Percentiles rank a stretch among this genome's conserved stretches.
Conservation (phyloP, 2,797 vertebrate species). For the Platalea minor region DNA sequence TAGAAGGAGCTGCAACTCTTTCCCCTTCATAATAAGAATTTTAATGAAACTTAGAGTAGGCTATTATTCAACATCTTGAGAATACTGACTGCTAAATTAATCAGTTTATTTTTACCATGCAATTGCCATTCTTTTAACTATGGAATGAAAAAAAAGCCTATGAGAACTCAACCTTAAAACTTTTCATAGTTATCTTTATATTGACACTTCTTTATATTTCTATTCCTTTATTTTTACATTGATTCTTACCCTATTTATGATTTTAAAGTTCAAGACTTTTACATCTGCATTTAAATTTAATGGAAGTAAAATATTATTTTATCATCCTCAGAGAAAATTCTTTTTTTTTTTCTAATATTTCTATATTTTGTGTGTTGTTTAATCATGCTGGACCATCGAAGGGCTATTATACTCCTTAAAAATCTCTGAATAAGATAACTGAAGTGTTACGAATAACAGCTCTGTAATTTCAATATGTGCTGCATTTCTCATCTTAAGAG, state of each 20-base stretch:
- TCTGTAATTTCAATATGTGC: conserved; percentile 47
- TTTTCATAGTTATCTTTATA: neutral
- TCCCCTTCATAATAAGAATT: neutral
- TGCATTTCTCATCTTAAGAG: conserved; percentile 53
- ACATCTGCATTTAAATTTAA: neutral
- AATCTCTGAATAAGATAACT: conserved; percentile 42
- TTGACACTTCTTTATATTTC: neutral
- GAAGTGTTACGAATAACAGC: conserved; percentile 49
- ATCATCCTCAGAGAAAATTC: neutral
- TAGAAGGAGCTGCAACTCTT: neutral
- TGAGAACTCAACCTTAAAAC: neutral
- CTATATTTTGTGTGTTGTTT: neutral
- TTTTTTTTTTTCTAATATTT: neutral
- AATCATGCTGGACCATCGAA: neutral
- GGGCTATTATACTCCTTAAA: conserved; percentile 12
- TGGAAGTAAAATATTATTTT: neutral
- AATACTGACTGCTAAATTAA: neutral
- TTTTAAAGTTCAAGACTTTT: neutral
- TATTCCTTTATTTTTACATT: neutral
- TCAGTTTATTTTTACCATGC: neutral
- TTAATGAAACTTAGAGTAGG: neutral
- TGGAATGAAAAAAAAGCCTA: neutral
- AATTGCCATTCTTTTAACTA: neutral
- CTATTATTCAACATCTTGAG: neutral
- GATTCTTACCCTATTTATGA: neutral